These are phyloP conservation scores for Thamnaconus septentrionalis DNA, from an alignment of 2,113 vertebrate genomes.

Conservation along the genomic window DNA sequence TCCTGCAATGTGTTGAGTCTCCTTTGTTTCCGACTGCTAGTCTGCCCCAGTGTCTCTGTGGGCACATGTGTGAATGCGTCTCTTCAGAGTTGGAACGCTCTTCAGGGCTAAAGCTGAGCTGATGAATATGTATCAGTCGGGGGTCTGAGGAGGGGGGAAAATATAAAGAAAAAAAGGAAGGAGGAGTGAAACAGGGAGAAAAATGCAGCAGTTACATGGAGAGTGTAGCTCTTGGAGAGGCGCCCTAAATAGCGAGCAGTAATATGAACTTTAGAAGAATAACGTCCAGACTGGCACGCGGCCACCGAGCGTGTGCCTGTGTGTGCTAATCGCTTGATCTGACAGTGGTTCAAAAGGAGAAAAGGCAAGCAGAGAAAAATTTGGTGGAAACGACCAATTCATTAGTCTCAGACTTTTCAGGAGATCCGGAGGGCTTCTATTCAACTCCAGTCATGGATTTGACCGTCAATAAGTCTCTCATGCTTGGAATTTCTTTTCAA, in stretches of 20 bases:
- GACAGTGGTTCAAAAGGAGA: conserved; percentile 45
- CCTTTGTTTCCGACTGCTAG: background rate
- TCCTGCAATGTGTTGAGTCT: background rate
- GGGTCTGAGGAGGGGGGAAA: conserved; percentile 35
- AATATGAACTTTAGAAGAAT: conserved; percentile 64
- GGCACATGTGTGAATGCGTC: conserved; percentile 22
- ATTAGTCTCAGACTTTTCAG: conserved; percentile 7
- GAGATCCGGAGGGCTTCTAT: conserved; percentile 2
- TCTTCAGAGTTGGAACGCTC: conserved; percentile 25
- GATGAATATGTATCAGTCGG: conserved; percentile 57
- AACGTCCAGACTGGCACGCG: conserved; percentile 48
- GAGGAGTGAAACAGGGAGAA: conserved; percentile 52
- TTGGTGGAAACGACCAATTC: conserved; percentile 13
- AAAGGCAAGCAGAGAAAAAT: conserved; percentile 13
- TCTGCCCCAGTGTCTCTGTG: conserved; percentile 2
- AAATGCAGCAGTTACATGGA: conserved; percentile 46
- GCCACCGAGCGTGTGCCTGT: conserved; percentile 54
- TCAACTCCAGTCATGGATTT: background rate
- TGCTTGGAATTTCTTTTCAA: background rate
- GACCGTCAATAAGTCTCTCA: background rate
- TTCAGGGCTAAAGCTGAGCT: conserved; percentile 27
- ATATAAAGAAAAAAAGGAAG: conserved; percentile 8
- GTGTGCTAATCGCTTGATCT: conserved; percentile 46
- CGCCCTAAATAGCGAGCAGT: conserved; percentile 61
- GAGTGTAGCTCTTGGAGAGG: conserved; percentile 65